Base-by-base conservation (phyloP, 2,888 invertebrate species). In the Zaprionus obscuricornis region DNA sequence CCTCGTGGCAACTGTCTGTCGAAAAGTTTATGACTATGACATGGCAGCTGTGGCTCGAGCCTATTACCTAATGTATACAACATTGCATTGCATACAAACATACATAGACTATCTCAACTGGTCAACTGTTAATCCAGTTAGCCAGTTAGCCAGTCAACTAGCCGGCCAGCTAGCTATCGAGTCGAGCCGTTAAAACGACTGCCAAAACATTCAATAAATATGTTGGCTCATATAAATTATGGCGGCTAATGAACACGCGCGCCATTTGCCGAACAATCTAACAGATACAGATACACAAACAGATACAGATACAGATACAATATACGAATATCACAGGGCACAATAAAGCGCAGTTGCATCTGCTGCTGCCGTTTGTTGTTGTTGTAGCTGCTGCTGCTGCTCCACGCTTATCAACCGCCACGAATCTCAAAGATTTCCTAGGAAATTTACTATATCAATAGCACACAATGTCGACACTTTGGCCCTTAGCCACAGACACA, bases 161-260 rank as follows among this genome's bases (percentile, higher is more conserved):
- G 1, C 2, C 24, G 22, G 22, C 39, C 42, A n/a, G 6, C 24
- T 13, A n/a, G 49, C 60, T 57, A 74, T n/a, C n/a, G n/a, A n/a
- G n/a, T n/a, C n/a, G n/a, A n/a, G 84, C 76, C 73, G 76, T 85
- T 83, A 73, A 85, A 72, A 46, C 59, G 74, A 66, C 74, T 82
- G 86, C 84, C 86, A 82, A 82, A 82, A 82, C 81, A 82, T 82
- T 83, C 81, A 84, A 85, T 85, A 85, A 82, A 84, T 85, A 79
- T 82, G 75, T 79, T 79, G 83, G 85, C 66, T 74, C 74, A 85
- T 85, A 82, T 82, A 82, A 82, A 82, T 85, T 82, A 82, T 85
- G 84, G 74, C 66, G 65, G 56, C 81, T 82, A 82, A 82, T 82
- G 81, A 82, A 84, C 84, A 81, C 83, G 74, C 84, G 65, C 77